Base-by-base conservation (phyloP, 1,140 invertebrate genomes). In the Drosophila equinoxialis region DNA sequence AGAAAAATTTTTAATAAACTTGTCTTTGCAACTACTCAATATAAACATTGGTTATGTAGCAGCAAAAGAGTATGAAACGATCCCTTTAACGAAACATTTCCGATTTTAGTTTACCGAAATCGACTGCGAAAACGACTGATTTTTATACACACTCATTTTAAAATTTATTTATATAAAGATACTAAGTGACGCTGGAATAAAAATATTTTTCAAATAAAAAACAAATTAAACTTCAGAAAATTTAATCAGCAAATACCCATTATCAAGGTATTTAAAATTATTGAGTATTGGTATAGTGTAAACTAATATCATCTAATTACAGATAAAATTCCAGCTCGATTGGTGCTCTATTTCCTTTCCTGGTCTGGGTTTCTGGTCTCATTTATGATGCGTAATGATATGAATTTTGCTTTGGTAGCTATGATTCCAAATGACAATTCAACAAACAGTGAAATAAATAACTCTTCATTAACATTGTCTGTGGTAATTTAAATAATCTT, bases 341-440 rank as follows among this genome's bases (percentile, higher is more conserved):
- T 95, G 30, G 94, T 96, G 10, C 92, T 96, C 3, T 96, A 96
- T 81, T 93, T 96, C 68, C 91, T 96, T 48, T 96, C 95, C 51
- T 96, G 95, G 92, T 94, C 94, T 26, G 95, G 95, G 20, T 96
- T 96, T 79, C 92, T 96, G 23, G 95, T 96, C 1, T 95, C 95
- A 2, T 96, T 96, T 78, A 96, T 96, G 95, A 96, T 96, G 95
- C 93, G 95, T 45, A 96, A 94, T 68, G 95, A 96, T 87, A 96
- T 96, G 75, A 96, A 96, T 81, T 93, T 96, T 37, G 94, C 95
- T 0, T 94, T 96, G 67, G 94, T 95, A 7, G 95, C 95, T 1
- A 96, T 96, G 95, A 94, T 68, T 41, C 61, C 79, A 4, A 76
- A 68, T 39, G 55, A 41, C 7, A 80, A 79, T 64, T 48, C 60